Base-by-base conservation (phyloP, 2,797 vertebrate genomes). In the Poliocrania exsul region DNA sequence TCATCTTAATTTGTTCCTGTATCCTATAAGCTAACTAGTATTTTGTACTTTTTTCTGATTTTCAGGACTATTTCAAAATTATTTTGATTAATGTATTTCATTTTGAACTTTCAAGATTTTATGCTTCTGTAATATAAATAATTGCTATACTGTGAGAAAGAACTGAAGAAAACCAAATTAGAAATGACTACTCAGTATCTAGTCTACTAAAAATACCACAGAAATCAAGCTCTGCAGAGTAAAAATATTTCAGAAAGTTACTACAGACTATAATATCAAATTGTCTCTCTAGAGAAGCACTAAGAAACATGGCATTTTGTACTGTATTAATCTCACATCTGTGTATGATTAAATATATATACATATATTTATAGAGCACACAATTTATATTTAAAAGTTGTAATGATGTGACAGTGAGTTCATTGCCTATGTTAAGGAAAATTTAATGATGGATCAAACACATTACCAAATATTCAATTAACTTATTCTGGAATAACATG, bases 181-280 rank as follows among this genome's bases (percentile, higher is more conserved):
- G 66, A 95, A 81, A 24, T 64, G 65, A 92, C 47, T 88, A 11
- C 74, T 90, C 47, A 62, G 81, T 89, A 64, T 74, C 42, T 65
- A 58, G 14, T 47, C 42, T 83, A 60, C 86, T 90, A 88, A 93
- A 96, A 95, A 83, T 83, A 95, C 31, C 58, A 72, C 16, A 6
- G 69, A 89, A 94, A 75, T 90, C 53, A 93, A 86, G 37, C 58
- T 81, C 66, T 86, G 42, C n/a, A 64, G 46, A 78, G 60, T 81
- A 73, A 95, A 85, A 91, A 50, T 86, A 82, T 40, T 80, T 90
- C n/a, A 57, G 77, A 67, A 92, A 65, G 24, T 50, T 74, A 61
- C n/a, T 64, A 35, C 28, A 33, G 56, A 37, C 31, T 88, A 84
- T 54, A 29, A 26, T 73, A 66, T 37, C 16, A 88, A 85, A 72